Percentiles rank a stretch among this genome's conserved stretches.
These are phyloP conservation scores for Rhea americana DNA, from an alignment of 2,113 vertebrate species.

Conservation along the genomic window DNA sequence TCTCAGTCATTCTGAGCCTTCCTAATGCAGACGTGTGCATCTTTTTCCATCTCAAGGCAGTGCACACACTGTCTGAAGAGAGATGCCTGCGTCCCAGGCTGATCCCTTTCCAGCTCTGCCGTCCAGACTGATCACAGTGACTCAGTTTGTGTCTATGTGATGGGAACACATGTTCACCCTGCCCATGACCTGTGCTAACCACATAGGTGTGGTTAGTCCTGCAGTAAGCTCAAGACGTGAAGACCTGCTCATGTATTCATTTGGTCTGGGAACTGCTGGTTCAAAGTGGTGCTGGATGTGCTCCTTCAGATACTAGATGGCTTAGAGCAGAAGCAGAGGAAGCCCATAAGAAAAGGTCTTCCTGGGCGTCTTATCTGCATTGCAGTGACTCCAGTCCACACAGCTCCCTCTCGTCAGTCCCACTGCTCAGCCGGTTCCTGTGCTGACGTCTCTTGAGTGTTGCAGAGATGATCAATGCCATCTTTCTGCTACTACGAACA, in stretches of 20 bases:
- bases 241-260: not conserved
- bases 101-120: not conserved
- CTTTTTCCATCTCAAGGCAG: not conserved
- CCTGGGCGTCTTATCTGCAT: not conserved
- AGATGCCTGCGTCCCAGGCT: not conserved
- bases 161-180: not conserved
- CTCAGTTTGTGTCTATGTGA: fast-evolving
- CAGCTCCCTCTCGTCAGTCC: not conserved
- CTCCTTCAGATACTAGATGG: not conserved
- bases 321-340: not conserved
- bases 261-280: not conserved
- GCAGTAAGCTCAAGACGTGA: not conserved
- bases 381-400: fast-evolving
- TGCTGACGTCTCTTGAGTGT: not conserved
- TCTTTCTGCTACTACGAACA: not conserved
- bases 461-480: not conserved
- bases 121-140: not conserved
- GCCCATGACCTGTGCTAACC: not conserved
- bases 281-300: not conserved
- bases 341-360: not conserved
- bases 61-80: fast-evolving
- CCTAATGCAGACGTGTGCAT: fast-evolving
- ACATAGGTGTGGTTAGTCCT: not conserved
- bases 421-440: not conserved
- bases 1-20: not conserved